Evolutionary conservation across 1,140 invertebrate species (phyloP), one percentile per base, ranked within the genome.

Genomic region (Temnothorax curvispinosus): DNA sequence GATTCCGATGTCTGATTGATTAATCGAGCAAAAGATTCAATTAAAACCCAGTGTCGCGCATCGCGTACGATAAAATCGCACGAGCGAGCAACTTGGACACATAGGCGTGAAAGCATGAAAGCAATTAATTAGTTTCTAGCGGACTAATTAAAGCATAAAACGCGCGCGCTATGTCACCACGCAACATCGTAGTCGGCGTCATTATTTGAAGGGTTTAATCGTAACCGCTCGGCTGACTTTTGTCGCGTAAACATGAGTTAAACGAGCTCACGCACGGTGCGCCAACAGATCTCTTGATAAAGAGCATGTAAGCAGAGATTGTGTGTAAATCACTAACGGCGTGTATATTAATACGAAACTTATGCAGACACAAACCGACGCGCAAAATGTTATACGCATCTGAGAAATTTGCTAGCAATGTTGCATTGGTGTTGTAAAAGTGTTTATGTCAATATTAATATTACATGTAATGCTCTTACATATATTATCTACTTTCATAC

Each of bases 311-410:
- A 64, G 81, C 52, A 84, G 65, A 35, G 67, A 89, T 89, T 89
- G 87, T 89, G 74, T 89, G 88, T 56, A 89, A 89, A 89, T 89
- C 52, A 18, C 44, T n/a, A 44, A 38, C 47, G 54, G 32, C 47
- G 18, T 13, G 58, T 15, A 9, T 84, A 9, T 84, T 74, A 60
- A 69, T 56, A n/a, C 8, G 35, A 74, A 58, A 82, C 47, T 72
- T 47, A 15, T 41, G 41, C 13, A 15, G 41, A 41, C 38, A 21
- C 38, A 27, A 65, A 65, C 11, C 32, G 8, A 82, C 78, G 56
- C 38, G 80, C 27, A 44, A 82, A 56, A 60, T 35, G 11, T 60
- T 82, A 47, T 18, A n/a, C 27, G 44, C 47, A 15, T 52, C n/a
- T 35, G 2, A 38, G 52, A 82, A 21, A 82, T 58, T 27, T 27